These are phyloP conservation scores for Cyprinodon tularosa DNA, from an alignment of 2,113 vertebrate genomes.

Conservation along the genomic window DNA sequence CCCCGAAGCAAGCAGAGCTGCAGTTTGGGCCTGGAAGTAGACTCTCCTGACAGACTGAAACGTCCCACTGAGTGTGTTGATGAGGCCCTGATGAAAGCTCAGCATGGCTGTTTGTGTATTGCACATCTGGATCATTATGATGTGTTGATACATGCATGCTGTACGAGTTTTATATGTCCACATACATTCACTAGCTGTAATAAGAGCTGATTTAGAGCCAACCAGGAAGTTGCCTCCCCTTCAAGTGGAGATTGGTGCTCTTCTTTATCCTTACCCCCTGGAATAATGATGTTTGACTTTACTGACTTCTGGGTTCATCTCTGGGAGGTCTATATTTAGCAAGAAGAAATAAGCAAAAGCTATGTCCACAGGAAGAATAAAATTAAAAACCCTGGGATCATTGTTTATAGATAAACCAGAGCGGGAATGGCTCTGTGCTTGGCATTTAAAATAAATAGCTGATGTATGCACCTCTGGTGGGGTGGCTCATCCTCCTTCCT, in stretches of 20 bases:
- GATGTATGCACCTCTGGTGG: slow-evolving; percentile 31
- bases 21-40: neutral
- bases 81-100: slow-evolving; percentile 35
- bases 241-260: slow-evolving; percentile 52
- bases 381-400: slow-evolving; percentile 27
- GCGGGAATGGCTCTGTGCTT: slow-evolving; percentile 31
- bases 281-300: slow-evolving; percentile 63
- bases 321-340: slow-evolving; percentile 43
- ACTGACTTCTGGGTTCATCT: slow-evolving; percentile 53
- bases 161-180: neutral
- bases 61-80: slow-evolving; percentile 21
- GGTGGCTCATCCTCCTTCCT: slow-evolving; percentile 43
- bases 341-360: slow-evolving; percentile 38
- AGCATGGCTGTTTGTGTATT: neutral
- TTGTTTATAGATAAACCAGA: slow-evolving; percentile 61
- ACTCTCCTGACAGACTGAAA: slow-evolving; percentile 1
- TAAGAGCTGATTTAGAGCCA: slow-evolving; percentile 51
- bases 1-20: neutral
- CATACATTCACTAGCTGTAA: slow-evolving; percentile 20
- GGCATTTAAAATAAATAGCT: slow-evolving; percentile 44
- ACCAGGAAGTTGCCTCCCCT: slow-evolving; percentile 50
- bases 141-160: slow-evolving; percentile 1
- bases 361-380: slow-evolving; percentile 17
- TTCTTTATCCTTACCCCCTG: slow-evolving; percentile 54
- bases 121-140: slow-evolving; percentile 31